Conservation (phyloP, 64 coral and sea anemone genomes). For the Hydrozoanthus tunicans region DNA sequence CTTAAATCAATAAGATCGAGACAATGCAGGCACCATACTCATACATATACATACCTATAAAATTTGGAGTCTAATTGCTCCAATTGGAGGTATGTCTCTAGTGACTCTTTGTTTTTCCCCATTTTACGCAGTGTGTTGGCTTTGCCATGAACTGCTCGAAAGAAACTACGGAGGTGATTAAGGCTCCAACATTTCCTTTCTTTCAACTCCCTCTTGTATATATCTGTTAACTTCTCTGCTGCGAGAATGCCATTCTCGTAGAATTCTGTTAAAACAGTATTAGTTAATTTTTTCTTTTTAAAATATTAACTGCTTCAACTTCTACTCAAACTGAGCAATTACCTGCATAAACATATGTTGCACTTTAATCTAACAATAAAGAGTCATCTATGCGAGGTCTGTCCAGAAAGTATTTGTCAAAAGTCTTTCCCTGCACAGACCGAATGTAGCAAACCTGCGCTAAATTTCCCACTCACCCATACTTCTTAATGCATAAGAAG, state of each 20-base stretch:
- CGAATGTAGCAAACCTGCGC: too few relatives aligned
- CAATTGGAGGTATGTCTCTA: conserved; percentile 73
- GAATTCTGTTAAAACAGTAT: conserved; percentile 46
- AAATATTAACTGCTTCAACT: too few relatives aligned
- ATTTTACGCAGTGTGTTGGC: conserved; percentile 88
- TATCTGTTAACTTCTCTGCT: conserved; percentile 57
- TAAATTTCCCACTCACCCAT: too few relatives aligned
- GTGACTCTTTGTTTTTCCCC: conserved; percentile 67
- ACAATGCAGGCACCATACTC: not conserved
- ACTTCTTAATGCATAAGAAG: too few relatives aligned
- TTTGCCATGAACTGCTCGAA: conserved; percentile 87
- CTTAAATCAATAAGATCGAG: not conserved
- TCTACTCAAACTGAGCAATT: too few relatives aligned
- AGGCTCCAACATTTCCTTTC: conserved; percentile 67
- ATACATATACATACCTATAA: conserved; percentile 49
- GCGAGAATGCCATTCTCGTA: conserved; percentile 86
- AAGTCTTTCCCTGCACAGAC: too few relatives aligned
- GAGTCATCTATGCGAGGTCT: too few relatives aligned
- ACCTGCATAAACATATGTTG: too few relatives aligned
- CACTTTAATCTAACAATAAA: too few relatives aligned
- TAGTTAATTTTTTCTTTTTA: too few relatives aligned
- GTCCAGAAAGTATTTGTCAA: too few relatives aligned
- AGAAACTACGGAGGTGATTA: conserved; percentile 85
- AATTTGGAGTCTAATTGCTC: conserved; percentile 75
- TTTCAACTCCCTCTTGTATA: conserved; percentile 49